Evolutionary conservation across 2,113 vertebrate species (phyloP), one percentile per base, ranked within the genome.

Genomic region (Ammospiza caudacuta): DNA sequence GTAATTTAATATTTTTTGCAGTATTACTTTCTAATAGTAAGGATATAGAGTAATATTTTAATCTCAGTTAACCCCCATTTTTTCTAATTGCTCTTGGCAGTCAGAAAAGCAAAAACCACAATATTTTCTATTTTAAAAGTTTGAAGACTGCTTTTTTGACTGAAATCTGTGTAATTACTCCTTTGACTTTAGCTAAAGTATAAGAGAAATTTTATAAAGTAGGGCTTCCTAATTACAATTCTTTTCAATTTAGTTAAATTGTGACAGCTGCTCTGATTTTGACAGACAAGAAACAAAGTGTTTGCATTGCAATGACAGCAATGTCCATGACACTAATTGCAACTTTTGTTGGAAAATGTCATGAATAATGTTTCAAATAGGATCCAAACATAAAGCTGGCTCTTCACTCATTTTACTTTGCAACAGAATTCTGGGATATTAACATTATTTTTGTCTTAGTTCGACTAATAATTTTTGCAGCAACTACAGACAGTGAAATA

Each of bases 221-320:
- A 97, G 92, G 58, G 21, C 63, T 90, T 91, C 76, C 70, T 91
- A 92, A 89, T 96, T 92, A 33, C 41, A 73, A 14, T 41, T 83
- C 97, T 83, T 96, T 96, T 96, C 92, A 89, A 62, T 92, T 92
- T 94, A 98, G 96, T 98, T 98, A 96, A 98, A 97, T 98, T 98
- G 95, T 99, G 98, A 98, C 98, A 99, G 98, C 95, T 97, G 93
- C 84, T 97, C 88, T 94, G 97, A 95, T 96, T 98, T 98, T 99
- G 98, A 99, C 89, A 96, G 98, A 98, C 98, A 98, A 97, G 96
- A 83, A 95, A 62, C 31, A 29, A 97, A 97, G 94, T 87, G 76
- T 98, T 97, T 96, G 90, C 5, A 0, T 93, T 93, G 94, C 73
- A 91, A 74, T 97, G 96, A 97, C 97, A 97, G 96, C 80, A 74